Percentiles rank a stretch among this genome's conserved stretches.
phyloP scores from a whole-genome alignment of 2,113 vertebrate genomes.

The Deroptyus accipitrinus region DNA sequence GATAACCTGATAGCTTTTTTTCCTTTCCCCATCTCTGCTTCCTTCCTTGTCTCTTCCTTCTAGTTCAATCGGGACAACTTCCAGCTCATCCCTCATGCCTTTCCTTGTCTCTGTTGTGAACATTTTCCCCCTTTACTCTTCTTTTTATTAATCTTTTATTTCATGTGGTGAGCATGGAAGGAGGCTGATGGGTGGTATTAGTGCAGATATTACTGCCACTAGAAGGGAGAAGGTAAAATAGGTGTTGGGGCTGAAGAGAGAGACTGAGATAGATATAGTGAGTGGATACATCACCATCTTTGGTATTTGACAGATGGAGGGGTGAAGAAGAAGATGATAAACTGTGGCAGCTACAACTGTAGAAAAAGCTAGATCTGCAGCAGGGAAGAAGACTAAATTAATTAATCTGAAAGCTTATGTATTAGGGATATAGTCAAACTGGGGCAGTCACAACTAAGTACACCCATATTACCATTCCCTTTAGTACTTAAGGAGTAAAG shows the following conservation, averaged over 20 bases:
- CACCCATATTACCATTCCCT: neutral
- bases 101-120: neutral
- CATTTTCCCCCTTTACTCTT: neutral
- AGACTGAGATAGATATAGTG: neutral
- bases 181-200: neutral
- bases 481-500: neutral
- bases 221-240: neutral
- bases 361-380: neutral
- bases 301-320: neutral
- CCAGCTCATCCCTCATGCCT: neutral
- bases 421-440: neutral
- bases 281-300: neutral
- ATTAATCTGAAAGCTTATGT: neutral
- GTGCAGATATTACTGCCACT: neutral
- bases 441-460: neutral
- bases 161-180: neutral
- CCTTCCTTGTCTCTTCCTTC: neutral
- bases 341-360: neutral
- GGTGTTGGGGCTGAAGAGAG: neutral
- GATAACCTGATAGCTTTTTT: neutral
- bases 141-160: neutral
- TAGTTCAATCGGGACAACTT: neutral
- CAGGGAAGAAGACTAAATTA: neutral
- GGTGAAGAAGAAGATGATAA: neutral
- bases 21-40: neutral